Conservation (phyloP, 37 sponge, comb jelly and placozoan species). For the Bolinopsis microptera region DNA sequence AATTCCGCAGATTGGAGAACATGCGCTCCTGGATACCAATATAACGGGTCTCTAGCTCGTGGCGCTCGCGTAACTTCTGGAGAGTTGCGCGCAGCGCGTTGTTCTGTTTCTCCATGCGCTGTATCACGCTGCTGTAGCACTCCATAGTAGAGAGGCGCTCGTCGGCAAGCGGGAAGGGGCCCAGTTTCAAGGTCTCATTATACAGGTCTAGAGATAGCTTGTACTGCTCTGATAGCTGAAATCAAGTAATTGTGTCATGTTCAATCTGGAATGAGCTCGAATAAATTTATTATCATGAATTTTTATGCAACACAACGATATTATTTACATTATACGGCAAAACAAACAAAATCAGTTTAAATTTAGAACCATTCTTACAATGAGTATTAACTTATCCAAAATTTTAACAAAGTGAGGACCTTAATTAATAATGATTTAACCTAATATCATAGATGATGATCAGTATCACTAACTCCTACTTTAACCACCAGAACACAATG, state of each 20-base stretch:
- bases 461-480: too few species aligned
- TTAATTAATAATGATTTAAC: too few species aligned
- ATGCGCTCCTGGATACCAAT: slow-evolving; percentile 41
- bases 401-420: too few species aligned
- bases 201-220: slow-evolving; percentile 45
- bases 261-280: too few species aligned
- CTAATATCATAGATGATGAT: too few species aligned
- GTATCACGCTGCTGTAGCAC: slow-evolving; percentile 27
- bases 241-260: too few species aligned
- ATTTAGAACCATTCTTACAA: too few species aligned
- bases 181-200: background rate
- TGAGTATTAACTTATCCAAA: too few species aligned
- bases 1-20: slow-evolving; percentile 10
- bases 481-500: background rate
- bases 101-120: slow-evolving; percentile 58
- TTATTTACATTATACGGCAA: too few species aligned
- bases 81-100: slow-evolving; percentile 44
- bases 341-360: too few species aligned
- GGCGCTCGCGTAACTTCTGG: background rate
- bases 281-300: too few species aligned
- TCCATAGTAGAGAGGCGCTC: slow-evolving; percentile 16
- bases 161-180: slow-evolving; percentile 31
- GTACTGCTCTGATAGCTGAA: slow-evolving; percentile 54
- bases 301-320: too few species aligned
- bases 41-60: slow-evolving; percentile 23